A percentile compares a stretch with the other conserved stretches of the same genome.
Conservation (phyloP, 2,113 vertebrate species). For the Gnathonemus longibarbis region DNA sequence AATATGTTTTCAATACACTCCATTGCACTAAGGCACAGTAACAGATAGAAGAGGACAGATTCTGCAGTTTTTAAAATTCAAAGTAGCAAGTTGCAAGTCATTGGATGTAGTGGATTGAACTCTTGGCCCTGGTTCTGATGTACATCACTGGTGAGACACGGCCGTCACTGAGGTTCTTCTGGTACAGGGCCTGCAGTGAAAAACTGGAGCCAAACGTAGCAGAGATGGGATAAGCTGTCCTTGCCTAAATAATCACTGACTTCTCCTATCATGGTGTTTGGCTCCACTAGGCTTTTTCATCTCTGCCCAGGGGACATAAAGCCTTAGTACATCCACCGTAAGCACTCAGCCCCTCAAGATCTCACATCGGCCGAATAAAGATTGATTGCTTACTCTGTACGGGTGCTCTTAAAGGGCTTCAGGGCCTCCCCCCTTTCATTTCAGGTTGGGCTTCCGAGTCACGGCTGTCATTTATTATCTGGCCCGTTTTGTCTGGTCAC, state of each 20-base stretch:
- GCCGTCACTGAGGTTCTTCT: background rate
- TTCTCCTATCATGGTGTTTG: slow-evolving; percentile 31
- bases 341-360: slow-evolving; percentile 42
- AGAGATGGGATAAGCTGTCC: slow-evolving; percentile 28
- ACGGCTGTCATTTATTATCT: slow-evolving; percentile 19
- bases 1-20: background rate
- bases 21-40: background rate
- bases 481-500: background rate
- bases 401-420: background rate
- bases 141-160: background rate
- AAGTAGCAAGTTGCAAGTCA: background rate
- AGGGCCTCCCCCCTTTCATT: background rate
- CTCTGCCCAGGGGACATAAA: slow-evolving; percentile 23
- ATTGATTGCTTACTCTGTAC: background rate
- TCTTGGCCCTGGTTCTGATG: background rate
- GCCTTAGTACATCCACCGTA: slow-evolving; percentile 28
- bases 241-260: slow-evolving; percentile 33
- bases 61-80: background rate
- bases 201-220: background rate
- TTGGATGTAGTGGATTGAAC: background rate
- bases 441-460: background rate
- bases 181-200: background rate
- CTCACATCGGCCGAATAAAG: slow-evolving; percentile 20
- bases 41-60: background rate
- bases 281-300: slow-evolving; percentile 12